Evolutionary conservation across 2,888 invertebrate species (phyloP), one percentile per base, ranked within the genome.

Genomic region (Leucozona laternaria): DNA sequence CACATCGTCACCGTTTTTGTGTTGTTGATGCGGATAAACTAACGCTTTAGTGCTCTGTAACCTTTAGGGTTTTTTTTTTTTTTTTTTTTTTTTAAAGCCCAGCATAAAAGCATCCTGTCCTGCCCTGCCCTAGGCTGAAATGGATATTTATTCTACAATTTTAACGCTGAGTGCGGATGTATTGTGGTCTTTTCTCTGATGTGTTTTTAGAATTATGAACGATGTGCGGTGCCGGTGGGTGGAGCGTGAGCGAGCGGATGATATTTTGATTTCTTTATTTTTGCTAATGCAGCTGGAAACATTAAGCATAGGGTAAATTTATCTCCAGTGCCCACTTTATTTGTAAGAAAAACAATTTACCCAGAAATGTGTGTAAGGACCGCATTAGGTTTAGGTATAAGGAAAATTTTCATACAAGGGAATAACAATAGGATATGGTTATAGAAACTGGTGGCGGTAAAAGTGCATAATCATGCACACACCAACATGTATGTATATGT

Each of bases 221-320:
- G 20, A 37, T 58, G 75, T 31, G 57, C 4, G 4, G 3, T 8
- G 55, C 31, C 22, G 72, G 79, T 48, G 43, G 17, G 13, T 22
- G 50, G 50, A 25, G n/a, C n/a, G n/a, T n/a, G n/a, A n/a, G n/a
- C n/a, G 25, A 53, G 50, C 4, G 58, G 73, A 75, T 58, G 66
- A 79, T 82, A 57, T 78, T 79, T 86, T 78, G 75, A 79, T 86
- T 68, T 82, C 86, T 86, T 78, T 86, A 86, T 86, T 82, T 75
- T 48, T 64, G 75, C 78, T 82, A 82, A 86, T 79, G 75, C 86
- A 86, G 75, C 86, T 86, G 86, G 75, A 79, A 86, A 79, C 53
- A 50, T 60, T 72, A 31, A 53, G 43, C 25, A 31, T 7, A 68
- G 68, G 80, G 80, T 72, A 76, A 60, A 85, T 45, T 70, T 85